Evolutionary conservation across 2,113 vertebrate species (phyloP), one percentile per base, ranked within the genome.

Genomic region (Guaruba guarouba): DNA sequence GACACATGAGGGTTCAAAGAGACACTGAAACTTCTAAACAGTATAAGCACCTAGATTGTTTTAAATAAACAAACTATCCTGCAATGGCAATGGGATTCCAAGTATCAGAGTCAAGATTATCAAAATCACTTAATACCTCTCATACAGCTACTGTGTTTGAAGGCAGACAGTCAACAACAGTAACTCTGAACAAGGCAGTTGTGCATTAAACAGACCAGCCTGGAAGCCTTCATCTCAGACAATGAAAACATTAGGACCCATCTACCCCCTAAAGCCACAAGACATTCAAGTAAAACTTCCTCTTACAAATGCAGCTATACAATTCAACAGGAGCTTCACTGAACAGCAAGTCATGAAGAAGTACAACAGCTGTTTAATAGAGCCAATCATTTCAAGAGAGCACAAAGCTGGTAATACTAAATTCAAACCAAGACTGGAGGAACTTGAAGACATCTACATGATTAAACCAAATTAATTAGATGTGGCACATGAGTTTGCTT

Each of bases 101-200:
- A 55, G 33, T 2, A 51, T 15, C 24, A 18, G 16, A 75, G 24
- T 54, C 8, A n/a, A 33, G 39, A 51, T 51, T 3, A 64, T 3
- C 9, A 51, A 41, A 37, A 44, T 17, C 1, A 73, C n/a, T 81
- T 51, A n/a, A 11, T 3, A 37, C 7, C 35, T 59, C 43, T n/a
- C 39, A 48, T 33, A 16, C 2, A 43, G 6, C 7, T 33, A 25
- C 28, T 3, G 1, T 13, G 48, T 46, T 64, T 77, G 22, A 33
- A 68, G 39, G 43, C 20, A 51, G 39, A 3, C 55, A 68, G 31
- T 10, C n/a, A 81, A 61, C 18, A 77, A 35, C 0, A 0, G 0
- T 23, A 83, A 59, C 48, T 59, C 63, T 63, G 43, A 81, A 81
- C 9, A 61, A 68, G 24, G 31, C 9, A 62, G 28, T 13, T 57